These are phyloP conservation scores for Drosophila rubida DNA, from an alignment of 2,888 invertebrate species.

Conservation along the genomic window DNA sequence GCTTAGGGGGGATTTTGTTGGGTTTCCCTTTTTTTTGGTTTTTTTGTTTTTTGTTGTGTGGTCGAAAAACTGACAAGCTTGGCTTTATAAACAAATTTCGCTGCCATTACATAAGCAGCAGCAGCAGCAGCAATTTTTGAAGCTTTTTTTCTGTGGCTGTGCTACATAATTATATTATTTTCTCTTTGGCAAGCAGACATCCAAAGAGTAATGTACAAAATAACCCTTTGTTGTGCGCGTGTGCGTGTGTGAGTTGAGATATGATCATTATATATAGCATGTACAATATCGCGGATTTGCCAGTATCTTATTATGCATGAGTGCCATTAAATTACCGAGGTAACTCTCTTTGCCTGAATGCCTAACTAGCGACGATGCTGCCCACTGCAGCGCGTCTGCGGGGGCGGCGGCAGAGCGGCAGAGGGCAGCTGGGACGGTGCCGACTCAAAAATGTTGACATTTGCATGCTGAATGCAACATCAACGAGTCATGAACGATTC, in stretches of 20 bases:
- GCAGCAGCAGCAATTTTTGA: conserved; percentile 35
- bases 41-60: conserved; percentile 19
- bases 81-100: conserved; percentile 56
- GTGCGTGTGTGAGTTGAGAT: conserved; percentile 37
- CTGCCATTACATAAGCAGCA: conserved; percentile 48
- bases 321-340: conserved; percentile 63
- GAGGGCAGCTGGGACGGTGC: conserved; percentile 16
- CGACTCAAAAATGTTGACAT: conserved; percentile 66
- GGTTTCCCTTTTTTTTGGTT: conserved; percentile 22
- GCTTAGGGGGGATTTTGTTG: conserved; percentile 35
- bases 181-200: conserved; percentile 44
- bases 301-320: conserved; percentile 62
- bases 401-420: neutral
- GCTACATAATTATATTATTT: conserved; percentile 60
- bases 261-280: conserved; percentile 71
- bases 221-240: conserved; percentile 40
- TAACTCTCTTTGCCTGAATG: conserved; percentile 58
- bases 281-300: conserved; percentile 60
- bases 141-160: conserved; percentile 26
- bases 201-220: conserved; percentile 14
- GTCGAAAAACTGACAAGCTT: conserved; percentile 32
- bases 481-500: conserved; percentile 66
- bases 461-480: conserved; percentile 78
- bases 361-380: conserved; percentile 50
- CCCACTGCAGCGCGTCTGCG: conserved; percentile 21